Evolutionary conservation across 2,113 vertebrate genomes (phyloP).

Genomic region (Caloenas nicobarica): DNA sequence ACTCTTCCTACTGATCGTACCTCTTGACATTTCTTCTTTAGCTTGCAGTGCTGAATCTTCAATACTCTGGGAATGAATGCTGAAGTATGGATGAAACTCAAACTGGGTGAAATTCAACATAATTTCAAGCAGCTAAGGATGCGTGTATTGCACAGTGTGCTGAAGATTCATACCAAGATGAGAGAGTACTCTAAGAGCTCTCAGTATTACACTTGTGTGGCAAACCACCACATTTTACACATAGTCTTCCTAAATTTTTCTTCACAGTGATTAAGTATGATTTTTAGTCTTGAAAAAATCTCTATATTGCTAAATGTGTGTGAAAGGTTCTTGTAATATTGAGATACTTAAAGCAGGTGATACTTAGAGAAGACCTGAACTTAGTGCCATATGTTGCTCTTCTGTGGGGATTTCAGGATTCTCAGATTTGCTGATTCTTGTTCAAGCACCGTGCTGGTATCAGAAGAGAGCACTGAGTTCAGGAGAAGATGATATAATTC

Average conservation of each 20-base stretch:
- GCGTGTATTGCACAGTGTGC: background rate
- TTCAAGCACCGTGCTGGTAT: background rate
- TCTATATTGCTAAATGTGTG: background rate
- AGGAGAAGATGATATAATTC: background rate
- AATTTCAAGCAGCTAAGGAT: background rate
- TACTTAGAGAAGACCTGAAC: background rate
- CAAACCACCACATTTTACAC: background rate
- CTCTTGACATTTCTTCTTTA: conserved; percentile 47
- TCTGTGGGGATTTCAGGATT: background rate
- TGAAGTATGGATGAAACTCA: background rate
- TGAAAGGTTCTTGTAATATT: background rate
- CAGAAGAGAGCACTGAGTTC: background rate
- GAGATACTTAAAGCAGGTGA: background rate
- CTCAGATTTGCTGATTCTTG: background rate
- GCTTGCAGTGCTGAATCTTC: background rate
- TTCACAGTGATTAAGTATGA: background rate
- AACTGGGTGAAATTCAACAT: background rate
- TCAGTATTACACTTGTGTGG: background rate
- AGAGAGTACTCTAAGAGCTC: background rate
- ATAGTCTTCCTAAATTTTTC: background rate
- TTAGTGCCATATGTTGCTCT: background rate
- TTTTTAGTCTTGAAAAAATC: background rate
- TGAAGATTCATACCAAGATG: background rate
- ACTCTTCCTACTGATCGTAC: background rate
- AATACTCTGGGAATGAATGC: background rate